phyloP scores from a whole-genome alignment of 2,797 vertebrate species.

The Leptodactylus fallax region DNA sequence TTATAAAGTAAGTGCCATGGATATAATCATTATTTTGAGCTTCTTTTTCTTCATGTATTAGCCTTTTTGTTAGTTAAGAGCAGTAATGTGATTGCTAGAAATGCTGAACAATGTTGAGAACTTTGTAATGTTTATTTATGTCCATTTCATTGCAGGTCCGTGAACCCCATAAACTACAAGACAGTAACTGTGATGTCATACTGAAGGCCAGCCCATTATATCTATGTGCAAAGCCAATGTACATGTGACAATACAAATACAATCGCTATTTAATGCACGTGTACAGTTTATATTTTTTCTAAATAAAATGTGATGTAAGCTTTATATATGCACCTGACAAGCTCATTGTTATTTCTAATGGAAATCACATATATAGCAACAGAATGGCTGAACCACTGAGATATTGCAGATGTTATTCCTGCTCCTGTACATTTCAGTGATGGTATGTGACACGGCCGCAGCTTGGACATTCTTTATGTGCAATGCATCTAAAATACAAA shows the following conservation, averaged over 20 bases:
- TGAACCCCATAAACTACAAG: constrained; percentile 76
- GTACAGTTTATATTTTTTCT: constrained; percentile 47
- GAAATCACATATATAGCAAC: background rate
- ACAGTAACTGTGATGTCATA: constrained; percentile 66
- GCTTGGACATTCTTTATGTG: no score
- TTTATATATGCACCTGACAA: background rate
- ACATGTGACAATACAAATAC: constrained; percentile 2
- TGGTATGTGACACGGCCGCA: no score
- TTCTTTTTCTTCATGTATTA: background rate
- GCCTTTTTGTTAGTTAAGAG: background rate
- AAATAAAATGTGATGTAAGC: constrained; percentile 27
- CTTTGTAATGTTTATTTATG: background rate
- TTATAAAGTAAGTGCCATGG: constrained; percentile 75
- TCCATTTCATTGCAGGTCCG: constrained; percentile 72
- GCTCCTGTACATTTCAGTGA: no score
- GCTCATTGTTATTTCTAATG: background rate
- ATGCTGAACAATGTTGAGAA: background rate
- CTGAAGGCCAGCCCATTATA: constrained; percentile 53
- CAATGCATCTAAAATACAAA: no score
- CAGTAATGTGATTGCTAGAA: no score
- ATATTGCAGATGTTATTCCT: background rate
- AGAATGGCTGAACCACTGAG: background rate
- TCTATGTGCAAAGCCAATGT: constrained; percentile 35
- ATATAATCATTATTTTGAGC: background rate
- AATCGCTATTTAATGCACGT: background rate